Percentiles rank a stretch among this genome's conserved stretches.
Evolutionary conservation across 1,140 invertebrate species (phyloP).

Genomic region (Drosophila elegans): DNA sequence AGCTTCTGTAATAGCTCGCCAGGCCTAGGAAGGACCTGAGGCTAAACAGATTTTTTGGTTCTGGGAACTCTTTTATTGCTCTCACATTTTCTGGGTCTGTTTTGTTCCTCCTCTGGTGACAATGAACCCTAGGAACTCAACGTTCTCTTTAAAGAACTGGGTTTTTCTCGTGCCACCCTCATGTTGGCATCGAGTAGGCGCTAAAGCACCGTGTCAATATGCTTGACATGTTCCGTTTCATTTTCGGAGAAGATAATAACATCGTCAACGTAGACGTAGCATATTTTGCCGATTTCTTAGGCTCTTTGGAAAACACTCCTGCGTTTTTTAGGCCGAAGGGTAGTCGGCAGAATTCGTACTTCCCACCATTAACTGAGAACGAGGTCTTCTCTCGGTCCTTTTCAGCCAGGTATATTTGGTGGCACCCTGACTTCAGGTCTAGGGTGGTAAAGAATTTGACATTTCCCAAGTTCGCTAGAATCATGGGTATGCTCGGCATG

Average conservation of each 20-base stretch:
- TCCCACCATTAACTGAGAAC: neutral
- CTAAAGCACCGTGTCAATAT: slow-evolving; percentile 8
- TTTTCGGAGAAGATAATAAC: slow-evolving; percentile 23
- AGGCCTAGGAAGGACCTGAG: slow-evolving; percentile 14
- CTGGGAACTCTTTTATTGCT: slow-evolving; percentile 2
- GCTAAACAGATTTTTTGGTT: slow-evolving; percentile 7
- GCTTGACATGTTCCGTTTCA: neutral
- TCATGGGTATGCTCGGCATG: too few species aligned
- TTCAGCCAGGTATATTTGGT: too few species aligned
- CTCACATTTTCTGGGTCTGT: slow-evolving; percentile 14
- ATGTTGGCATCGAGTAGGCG: too few species aligned
- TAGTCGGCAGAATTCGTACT: neutral
- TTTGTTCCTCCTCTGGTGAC: slow-evolving; percentile 7
- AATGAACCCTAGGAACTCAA: slow-evolving; percentile 20
- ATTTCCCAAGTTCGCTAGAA: too few species aligned
- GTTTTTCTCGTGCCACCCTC: slow-evolving; percentile 16
- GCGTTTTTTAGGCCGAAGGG: too few species aligned
- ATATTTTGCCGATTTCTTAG: neutral
- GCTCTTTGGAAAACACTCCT: too few species aligned
- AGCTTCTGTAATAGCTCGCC: slow-evolving; percentile 1
- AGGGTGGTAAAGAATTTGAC: too few species aligned
- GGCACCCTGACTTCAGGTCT: too few species aligned
- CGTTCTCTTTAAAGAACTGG: slow-evolving; percentile 19
- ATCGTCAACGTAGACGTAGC: slow-evolving; percentile 7
- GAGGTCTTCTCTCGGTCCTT: neutral